phyloP scores from a whole-genome alignment of 2,113 vertebrate genomes.

The Atractosteus spatula region DNA sequence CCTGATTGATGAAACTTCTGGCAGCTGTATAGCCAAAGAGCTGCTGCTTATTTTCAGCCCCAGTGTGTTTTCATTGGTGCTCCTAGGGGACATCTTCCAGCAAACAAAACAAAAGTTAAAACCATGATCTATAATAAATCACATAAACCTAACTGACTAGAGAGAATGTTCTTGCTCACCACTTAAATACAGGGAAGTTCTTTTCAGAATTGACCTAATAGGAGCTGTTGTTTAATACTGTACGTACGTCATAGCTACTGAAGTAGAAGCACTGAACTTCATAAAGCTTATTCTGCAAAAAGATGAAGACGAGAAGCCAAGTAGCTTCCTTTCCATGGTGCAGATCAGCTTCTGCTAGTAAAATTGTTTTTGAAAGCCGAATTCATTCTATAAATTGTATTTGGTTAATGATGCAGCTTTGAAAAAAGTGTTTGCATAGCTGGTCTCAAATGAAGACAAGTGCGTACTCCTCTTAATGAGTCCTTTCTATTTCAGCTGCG shows the following conservation, averaged over 20 bases:
- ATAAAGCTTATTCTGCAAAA: no score
- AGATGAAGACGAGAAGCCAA: background rate
- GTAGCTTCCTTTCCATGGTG: conserved; percentile 44
- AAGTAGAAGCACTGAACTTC: no score
- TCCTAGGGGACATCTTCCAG: conserved; percentile 46
- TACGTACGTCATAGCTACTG: background rate
- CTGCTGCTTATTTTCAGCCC: conserved; percentile 20
- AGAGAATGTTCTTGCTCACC: conserved; percentile 13
- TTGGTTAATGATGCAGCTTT: background rate
- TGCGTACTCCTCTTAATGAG: conserved; percentile 43
- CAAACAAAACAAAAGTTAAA: conserved; percentile 46
- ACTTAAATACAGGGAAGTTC: background rate
- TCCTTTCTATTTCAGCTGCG: conserved; percentile 42
- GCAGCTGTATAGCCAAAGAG: conserved; percentile 43
- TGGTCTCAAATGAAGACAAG: conserved; percentile 10
- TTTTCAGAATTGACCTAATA: background rate
- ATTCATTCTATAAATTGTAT: conserved; percentile 42
- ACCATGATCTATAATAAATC: conserved; percentile 34
- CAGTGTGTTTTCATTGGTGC: conserved; percentile 14
- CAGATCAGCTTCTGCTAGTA: conserved; percentile 44
- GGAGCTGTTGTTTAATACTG: background rate
- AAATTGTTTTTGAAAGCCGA: conserved; percentile 42
- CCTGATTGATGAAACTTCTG: conserved; percentile 64
- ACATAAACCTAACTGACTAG: conserved; percentile 27
- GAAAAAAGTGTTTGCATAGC: background rate